phyloP scores from a whole-genome alignment of 2,888 invertebrate species.

The Amphipoea oculea region DNA sequence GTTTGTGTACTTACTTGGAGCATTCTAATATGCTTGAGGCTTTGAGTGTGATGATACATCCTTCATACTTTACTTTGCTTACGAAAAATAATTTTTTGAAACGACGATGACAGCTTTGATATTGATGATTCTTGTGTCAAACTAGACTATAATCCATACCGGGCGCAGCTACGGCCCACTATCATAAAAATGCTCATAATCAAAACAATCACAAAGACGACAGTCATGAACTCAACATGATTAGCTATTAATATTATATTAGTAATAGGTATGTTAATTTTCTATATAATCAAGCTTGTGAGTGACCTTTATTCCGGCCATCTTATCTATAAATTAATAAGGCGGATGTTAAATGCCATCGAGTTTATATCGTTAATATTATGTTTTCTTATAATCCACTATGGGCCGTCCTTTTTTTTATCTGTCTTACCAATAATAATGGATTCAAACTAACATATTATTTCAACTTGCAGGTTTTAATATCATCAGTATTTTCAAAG shows the following conservation, averaged over 20 bases:
- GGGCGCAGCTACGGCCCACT: neutral
- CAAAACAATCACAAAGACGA: neutral
- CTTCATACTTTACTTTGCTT: neutral
- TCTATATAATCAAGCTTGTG: conserved; percentile 1
- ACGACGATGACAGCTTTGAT: neutral
- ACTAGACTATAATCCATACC: neutral
- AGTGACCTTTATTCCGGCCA: conserved; percentile 31
- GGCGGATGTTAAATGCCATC: conserved; percentile 2
- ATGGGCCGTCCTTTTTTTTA: too few species aligned
- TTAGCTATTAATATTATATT: neutral
- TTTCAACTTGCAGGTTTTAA: neutral
- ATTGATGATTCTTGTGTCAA: neutral
- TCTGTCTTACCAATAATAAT: neutral
- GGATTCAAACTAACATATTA: neutral
- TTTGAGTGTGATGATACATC: neutral
- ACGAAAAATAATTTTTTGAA: neutral
- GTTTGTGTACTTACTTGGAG: conserved; percentile 17
- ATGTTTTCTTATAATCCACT: neutral
- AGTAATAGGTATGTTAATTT: conserved; percentile 1
- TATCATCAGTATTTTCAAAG: neutral
- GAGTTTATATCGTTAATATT: neutral
- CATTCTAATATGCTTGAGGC: conserved; percentile 8
- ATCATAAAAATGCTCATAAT: neutral
- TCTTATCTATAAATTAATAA: neutral
- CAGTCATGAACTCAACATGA: neutral